These are phyloP conservation scores for Rotaria macrura DNA, from an alignment of 2,888 invertebrate species.

Conservation along the genomic window DNA sequence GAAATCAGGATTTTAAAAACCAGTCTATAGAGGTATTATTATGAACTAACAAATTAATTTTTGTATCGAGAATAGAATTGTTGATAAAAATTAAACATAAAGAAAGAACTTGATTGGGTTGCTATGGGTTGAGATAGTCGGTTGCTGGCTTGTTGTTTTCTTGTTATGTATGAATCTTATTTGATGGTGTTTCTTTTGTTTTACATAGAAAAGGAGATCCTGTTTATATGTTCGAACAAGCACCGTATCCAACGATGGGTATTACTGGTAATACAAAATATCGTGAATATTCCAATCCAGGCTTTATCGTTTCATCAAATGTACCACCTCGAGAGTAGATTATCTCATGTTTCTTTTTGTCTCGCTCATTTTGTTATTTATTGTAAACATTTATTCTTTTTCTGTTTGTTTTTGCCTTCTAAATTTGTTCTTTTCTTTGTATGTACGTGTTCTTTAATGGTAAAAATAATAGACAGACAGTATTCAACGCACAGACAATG, in stretches of 20 bases:
- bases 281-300: slow-evolving; percentile 12
- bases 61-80: background rate
- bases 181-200: background rate
- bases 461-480: background rate
- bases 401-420: background rate
- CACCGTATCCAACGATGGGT: background rate
- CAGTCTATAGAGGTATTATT: slow-evolving; percentile 3
- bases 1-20: slow-evolving; percentile 5
- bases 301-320: background rate
- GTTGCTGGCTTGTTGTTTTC: background rate
- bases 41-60: background rate
- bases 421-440: background rate
- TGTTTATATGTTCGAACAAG: slow-evolving; percentile 4
- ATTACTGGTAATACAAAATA: background rate
- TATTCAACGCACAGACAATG: background rate
- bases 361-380: background rate
- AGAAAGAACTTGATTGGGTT: background rate
- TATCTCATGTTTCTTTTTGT: background rate
- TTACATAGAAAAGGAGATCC: slow-evolving; percentile 8
- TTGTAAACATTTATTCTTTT: background rate
- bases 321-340: background rate
- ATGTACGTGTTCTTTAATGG: background rate
- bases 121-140: background rate
- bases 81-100: background rate
- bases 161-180: too few relatives aligned